These are phyloP conservation scores for Mastomys natalensis DNA, from an alignment of 2,113 vertebrate species.

Conservation along the genomic window DNA sequence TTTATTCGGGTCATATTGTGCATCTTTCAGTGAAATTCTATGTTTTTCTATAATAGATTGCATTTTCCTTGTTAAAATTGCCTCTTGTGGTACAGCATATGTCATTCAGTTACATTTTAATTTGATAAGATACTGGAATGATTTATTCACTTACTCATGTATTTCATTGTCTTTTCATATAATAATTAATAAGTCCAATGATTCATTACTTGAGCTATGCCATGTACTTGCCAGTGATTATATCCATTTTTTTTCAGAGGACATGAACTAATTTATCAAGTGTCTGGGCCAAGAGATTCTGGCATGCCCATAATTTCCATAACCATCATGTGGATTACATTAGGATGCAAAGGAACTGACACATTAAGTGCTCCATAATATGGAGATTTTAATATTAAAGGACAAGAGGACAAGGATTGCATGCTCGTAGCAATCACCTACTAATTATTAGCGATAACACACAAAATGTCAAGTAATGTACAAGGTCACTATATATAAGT, in stretches of 20 bases:
- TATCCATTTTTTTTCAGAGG: slow-evolving; percentile 18
- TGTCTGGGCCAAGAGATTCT: neutral
- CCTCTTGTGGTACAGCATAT: neutral
- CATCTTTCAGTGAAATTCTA: neutral
- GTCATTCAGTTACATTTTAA: slow-evolving; percentile 14
- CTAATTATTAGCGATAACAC: neutral
- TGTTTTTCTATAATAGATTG: neutral
- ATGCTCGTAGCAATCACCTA: neutral
- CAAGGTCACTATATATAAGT: neutral
- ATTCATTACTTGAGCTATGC: slow-evolving; percentile 31
- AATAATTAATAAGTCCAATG: slow-evolving; percentile 37
- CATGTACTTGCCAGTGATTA: neutral
- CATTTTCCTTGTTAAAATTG: neutral
- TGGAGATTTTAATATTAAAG: neutral
- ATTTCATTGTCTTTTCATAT: slow-evolving; percentile 47
- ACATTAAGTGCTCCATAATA: neutral
- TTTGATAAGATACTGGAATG: slow-evolving; percentile 32
- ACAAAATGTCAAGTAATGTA: neutral
- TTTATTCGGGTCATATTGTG: neutral
- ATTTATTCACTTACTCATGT: neutral
- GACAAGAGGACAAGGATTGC: neutral
- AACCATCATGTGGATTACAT: neutral
- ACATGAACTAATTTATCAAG: slow-evolving; percentile 13
- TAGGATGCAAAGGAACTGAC: neutral
- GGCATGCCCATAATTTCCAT: neutral